Evolutionary conservation across 1,140 invertebrate genomes (phyloP).

Genomic region (Laupala kohalensis): DNA sequence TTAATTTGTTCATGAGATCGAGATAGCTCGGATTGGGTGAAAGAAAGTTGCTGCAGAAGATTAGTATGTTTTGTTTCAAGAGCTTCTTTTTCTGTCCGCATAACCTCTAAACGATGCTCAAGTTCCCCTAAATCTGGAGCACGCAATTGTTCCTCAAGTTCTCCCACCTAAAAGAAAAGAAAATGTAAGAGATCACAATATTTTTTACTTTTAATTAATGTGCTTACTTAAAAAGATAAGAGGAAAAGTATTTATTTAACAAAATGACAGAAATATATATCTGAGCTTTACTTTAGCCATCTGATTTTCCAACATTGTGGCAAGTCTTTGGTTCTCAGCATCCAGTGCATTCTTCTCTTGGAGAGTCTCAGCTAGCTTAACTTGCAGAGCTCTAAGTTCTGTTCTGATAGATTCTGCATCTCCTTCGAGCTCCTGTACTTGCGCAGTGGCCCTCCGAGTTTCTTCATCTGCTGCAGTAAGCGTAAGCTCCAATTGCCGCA

Average conservation of each 20-base stretch:
- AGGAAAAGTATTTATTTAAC: too few relatives aligned
- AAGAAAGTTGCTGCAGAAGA: slow-evolving; percentile 61
- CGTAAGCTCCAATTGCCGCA: slow-evolving; percentile 38
- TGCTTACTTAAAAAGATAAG: neutral
- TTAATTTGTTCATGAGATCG: slow-evolving; percentile 56
- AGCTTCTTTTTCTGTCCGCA: slow-evolving; percentile 51
- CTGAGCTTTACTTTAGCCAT: slow-evolving; percentile 40
- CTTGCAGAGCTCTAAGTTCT: slow-evolving; percentile 57
- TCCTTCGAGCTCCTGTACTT: slow-evolving; percentile 44
- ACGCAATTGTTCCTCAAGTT: slow-evolving; percentile 43
- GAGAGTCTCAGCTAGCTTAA: slow-evolving; percentile 51
- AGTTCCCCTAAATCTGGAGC: slow-evolving; percentile 42
- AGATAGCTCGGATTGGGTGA: slow-evolving; percentile 59
- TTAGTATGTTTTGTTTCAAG: slow-evolving; percentile 54
- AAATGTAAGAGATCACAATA: neutral
- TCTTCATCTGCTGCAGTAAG: slow-evolving; percentile 39
- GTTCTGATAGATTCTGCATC: slow-evolving; percentile 51
- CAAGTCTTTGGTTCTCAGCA: slow-evolving; percentile 62
- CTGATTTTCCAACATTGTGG: slow-evolving; percentile 66
- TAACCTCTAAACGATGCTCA: slow-evolving; percentile 56
- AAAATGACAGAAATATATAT: too few relatives aligned
- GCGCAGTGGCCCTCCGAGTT: slow-evolving; percentile 47
- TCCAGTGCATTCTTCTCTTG: slow-evolving; percentile 47
- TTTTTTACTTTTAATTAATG: neutral
- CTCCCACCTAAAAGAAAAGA: neutral